Evolutionary conservation across 2,113 vertebrate species (phyloP), one percentile per base, ranked within the genome.

Genomic region (Sinocyclocheilus maitianheensis): DNA sequence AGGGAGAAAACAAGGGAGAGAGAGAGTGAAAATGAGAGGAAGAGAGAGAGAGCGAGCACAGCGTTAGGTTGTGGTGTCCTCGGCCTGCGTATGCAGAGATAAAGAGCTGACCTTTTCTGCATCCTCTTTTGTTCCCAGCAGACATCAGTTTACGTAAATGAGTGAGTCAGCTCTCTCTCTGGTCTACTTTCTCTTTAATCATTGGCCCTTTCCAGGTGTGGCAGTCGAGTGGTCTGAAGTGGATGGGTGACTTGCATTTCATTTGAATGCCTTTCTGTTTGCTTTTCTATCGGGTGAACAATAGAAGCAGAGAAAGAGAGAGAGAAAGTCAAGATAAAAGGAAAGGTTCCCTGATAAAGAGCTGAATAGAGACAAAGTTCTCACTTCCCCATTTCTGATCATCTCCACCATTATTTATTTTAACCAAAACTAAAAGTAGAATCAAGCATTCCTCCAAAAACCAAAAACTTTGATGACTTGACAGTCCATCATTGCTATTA

Each of bases 181-280:
- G 37, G 63, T 63, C 14, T 53, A 6, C 77, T 46, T 51, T 63
- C 34, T 43, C 81, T 85, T 80, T 87, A 78, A 87, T 91, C 26
- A 86, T 34, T 9, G 48, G 71, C 69, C 62, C 81, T 81, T 37
- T 90, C 24, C 84, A 84, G 67, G 87, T 92, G 89, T 87, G 85
- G 79, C 26, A 55, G 26, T 46, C 51, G 11, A 4, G 60, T 74
- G 62, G 82, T 81, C 74, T 89, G 58, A 79, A 85, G 81, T 72
- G 81, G 40, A 81, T 72, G 77, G 60, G 18, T 77, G 46, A 53
- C 74, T 85, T 87, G 86, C 14, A 74, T 89, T 92, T 91, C 37
- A 91, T 89, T 90, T 90, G 26, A 89, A 89, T 86, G 69, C 43
- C 69, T 88, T 78, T 85, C 12, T 84, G 69, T 88, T 90, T 85